Evolutionary conservation across 2,113 vertebrate species (phyloP), one percentile per base, ranked within the genome.

Genomic region (Calonectris borealis): DNA sequence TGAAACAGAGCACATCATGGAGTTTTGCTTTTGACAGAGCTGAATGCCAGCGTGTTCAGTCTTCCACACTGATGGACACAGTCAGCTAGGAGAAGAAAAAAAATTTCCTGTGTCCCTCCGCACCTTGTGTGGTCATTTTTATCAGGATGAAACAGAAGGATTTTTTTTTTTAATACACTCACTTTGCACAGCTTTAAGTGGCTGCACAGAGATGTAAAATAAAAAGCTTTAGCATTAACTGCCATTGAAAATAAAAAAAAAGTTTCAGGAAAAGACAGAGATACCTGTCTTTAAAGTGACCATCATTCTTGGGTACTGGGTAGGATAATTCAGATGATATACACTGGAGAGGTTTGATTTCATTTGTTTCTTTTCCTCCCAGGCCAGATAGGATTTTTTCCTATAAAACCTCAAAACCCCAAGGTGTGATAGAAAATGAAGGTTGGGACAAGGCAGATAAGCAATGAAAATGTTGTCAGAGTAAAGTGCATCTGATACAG

Each of bases 1-100:
- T 86, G 91, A 94, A 91, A 88, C 66, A 93, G 82, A 77, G 87
- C 68, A 68, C 91, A 82, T 55, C 86, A 58, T 17, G 62, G 88
- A 90, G 80, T 51, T 94, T n/a, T 2, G 32, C 83, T 95, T 94
- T 70, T 81, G 83, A 77, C 29, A 49, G 71, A 79, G 62, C 36
- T 90, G 75, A 92, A 91, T 77, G 85, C 71, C 82, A 72, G 58
- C 0, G 0, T 36, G 72, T 42, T 95, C 55, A 51, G 14, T 83
- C 83, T 92, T 93, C 82, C 82, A 93, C 84, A 77, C 49, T 61
- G 70, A 88, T n/a, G 72, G 61, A 52, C 24, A 26, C 44, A 69
- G 49, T 10, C 79, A 83, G 52, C 44, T 68, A 21, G 2, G 34
- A 55, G 29, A 18, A 87, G 16, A 49, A 22, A 49, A 32, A 55